A percentile compares a stretch with the other conserved stretches of the same genome.
Evolutionary conservation across 1,140 invertebrate genomes (phyloP).

Genomic region (Pogonomyrmex californicus): DNA sequence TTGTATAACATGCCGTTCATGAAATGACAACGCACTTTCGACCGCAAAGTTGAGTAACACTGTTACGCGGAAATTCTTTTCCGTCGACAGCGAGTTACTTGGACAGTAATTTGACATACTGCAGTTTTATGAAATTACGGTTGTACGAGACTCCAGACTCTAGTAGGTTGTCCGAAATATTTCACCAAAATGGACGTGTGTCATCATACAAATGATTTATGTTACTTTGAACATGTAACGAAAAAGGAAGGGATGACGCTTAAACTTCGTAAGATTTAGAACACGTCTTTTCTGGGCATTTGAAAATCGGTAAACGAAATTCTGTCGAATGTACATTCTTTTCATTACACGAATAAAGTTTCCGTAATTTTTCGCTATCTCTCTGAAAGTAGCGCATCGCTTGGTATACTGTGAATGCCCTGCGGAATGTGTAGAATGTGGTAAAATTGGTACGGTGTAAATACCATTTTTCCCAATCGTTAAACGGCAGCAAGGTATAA

Average conservation of each 20-base stretch:
- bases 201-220: slow-evolving; percentile 26
- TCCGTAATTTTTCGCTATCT: not conserved
- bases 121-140: slow-evolving; percentile 55
- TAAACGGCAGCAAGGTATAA: slow-evolving; percentile 51
- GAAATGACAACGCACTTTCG: slow-evolving; percentile 20
- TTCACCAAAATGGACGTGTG: slow-evolving; percentile 33
- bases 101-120: slow-evolving; percentile 59
- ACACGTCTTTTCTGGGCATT: not conserved
- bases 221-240: not conserved
- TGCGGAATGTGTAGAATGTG: slow-evolving; percentile 44
- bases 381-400: slow-evolving; percentile 4
- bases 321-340: not conserved
- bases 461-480: slow-evolving; percentile 43
- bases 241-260: not conserved
- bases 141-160: slow-evolving; percentile 35
- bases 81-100: slow-evolving; percentile 45
- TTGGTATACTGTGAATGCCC: not conserved
- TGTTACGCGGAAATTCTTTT: slow-evolving; percentile 48
- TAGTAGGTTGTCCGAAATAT: slow-evolving; percentile 33
- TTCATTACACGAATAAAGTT: slow-evolving; percentile 11
- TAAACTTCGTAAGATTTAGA: not conserved
- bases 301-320: slow-evolving; percentile 3
- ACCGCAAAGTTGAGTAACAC: slow-evolving; percentile 27
- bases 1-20: slow-evolving; percentile 23
- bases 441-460: slow-evolving; percentile 27